Base-by-base conservation (phyloP, 2,888 invertebrate species). In the Elegia similella region DNA sequence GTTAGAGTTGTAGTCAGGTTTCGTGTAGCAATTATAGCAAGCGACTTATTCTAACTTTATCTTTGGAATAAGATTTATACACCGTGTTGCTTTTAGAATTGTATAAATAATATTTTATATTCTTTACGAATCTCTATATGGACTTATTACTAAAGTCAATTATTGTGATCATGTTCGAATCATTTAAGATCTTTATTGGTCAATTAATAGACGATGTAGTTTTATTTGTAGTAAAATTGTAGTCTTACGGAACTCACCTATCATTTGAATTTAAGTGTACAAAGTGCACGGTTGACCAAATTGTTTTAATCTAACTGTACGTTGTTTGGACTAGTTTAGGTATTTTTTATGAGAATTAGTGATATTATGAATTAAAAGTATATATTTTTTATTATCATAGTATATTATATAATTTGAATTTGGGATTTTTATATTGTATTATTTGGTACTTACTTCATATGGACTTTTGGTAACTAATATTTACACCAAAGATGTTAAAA, bases 341-440 rank as follows among this genome's bases (percentile, higher is more conserved):
- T 77, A 73, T 72, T 78, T 74, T 76, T 68, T 73, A 74, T 72
- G 69, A 70, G 70, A 72, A 77, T 76, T 75, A 56, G 84, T 85
- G 86, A 86, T 86, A 86, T 85, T 86, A 86, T 73, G 73, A 82
- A 75, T 84, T 82, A 77, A 81, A 73, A 75, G 76, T 76, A 70
- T 70, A 62, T 70, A 61, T 67, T 64, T 61, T n/a, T 59, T 64
- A 62, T 59, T 52, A 6, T 46, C 17, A 72, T 77, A 72, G 69
- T 72, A 70, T 71, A 65, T 73, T 75, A 70, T 63, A 42, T 65
- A 30, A 58, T 56, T 64, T 63, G 62, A 62, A 67, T 66, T 61
- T 64, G 71, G 65, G 60, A 65, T 65, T 64, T 63, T 53, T 61
- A 61, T 61, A 61, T 57, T 63, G 62, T 63, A 60, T 60, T 47